Evolutionary conservation across 2,797 vertebrate genomes (phyloP), one percentile per base, ranked within the genome.

Genomic region (Peromyscus attwateri): DNA sequence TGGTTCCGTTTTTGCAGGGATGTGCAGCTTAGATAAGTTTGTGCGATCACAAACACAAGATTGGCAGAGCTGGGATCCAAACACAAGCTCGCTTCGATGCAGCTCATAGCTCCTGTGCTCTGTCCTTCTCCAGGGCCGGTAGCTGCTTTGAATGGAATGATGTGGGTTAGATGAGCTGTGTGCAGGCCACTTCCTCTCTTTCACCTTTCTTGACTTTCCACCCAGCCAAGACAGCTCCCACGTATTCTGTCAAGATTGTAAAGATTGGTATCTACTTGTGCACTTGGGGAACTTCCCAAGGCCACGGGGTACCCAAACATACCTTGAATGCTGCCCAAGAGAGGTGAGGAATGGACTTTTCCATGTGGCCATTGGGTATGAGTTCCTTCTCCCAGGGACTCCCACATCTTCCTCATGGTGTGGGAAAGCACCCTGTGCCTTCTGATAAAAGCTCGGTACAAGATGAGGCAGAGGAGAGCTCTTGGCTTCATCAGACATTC

Each of bases 191-290:
- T 97, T 97, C 96, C 97, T 97, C 79, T 70, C 73, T 14, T 40
- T 85, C 68, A 95, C 71, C 40, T 84, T 68, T 94, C 87, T 85
- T 66, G 57, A 27, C 55, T 60, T 87, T 84, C 93, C 91, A 92
- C 93, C 70, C 91, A 84, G 16, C 17, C 29, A 16, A 89, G n/a
- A 88, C 46, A 88, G 83, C 94, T 96, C 79, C 97, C 70, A 95
- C 93, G 25, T 37, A 29, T 34, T 87, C 66, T 66, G 37, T 77
- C 8, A 37, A 93, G 62, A 49, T 17, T 25, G 46, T 87, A n/a
- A 87, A 87, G 97, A 97, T 95, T 27, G 25, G 43, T 97, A 97
- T 98, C 96, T 82, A 40, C 89, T 75, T 76, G 46, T 27, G 60
- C 17, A 9, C 55, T 37, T 11, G 52, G 92, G 82, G 90, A 94